A percentile compares a stretch with the other conserved stretches of the same genome.
phyloP scores from a whole-genome alignment of 2,888 invertebrate genomes.

The Drosophila nr. perissopoda region DNA sequence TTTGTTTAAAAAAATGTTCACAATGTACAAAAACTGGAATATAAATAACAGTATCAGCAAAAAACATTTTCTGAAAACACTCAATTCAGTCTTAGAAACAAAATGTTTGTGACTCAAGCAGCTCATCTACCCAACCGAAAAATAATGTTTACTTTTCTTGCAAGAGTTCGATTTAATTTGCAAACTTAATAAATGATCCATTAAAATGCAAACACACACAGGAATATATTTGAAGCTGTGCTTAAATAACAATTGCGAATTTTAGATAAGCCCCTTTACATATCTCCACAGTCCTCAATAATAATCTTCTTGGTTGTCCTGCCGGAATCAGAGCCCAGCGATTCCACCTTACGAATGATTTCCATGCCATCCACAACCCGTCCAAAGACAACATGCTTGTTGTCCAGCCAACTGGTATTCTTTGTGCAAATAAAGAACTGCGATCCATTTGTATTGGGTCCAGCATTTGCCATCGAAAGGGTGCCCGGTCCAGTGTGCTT shows the following conservation, averaged over 20 bases:
- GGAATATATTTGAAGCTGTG: neutral
- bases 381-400: conserved; percentile 92
- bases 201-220: neutral
- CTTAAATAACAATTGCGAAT: neutral
- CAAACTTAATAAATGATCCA: neutral
- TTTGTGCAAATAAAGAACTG: conserved; percentile 98
- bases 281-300: conserved; percentile 93
- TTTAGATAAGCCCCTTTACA: conserved; percentile 77
- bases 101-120: neutral
- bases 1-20: neutral
- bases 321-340: conserved; percentile 91
- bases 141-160: neutral
- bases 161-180: neutral
- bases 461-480: conserved; percentile 98
- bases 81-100: neutral
- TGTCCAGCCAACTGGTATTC: conserved; percentile 91
- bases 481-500: conserved; percentile 96
- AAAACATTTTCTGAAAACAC: rapidly evolving
- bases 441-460: conserved; percentile 97
- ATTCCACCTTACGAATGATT: conserved; percentile 93
- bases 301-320: conserved; percentile 92
- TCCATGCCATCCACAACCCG: conserved; percentile 95
- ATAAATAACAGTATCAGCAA: neutral
- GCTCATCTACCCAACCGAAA: neutral
- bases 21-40: neutral